Base-by-base conservation (phyloP, 2,888 invertebrate genomes). In the Cephus nigrinus region DNA sequence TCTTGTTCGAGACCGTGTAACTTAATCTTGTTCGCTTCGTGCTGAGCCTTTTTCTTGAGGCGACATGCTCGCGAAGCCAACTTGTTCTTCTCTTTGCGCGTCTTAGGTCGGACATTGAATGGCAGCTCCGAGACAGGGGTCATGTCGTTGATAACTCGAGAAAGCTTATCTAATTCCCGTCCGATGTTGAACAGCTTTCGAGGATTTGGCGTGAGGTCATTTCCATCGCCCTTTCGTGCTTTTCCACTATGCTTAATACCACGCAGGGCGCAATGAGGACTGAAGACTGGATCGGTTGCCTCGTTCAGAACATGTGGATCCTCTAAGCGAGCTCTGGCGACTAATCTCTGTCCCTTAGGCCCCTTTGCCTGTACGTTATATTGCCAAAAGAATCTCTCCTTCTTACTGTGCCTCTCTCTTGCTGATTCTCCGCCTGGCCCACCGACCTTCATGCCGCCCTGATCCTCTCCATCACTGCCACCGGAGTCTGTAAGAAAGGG, bases 321-420 rank as follows among this genome's bases (percentile, higher is more conserved):
- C 88, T 96, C 96, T 69, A 96, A 94, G 88, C 97, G 96, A 75
- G 96, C 95, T 91, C 97, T 96, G 86, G 97, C 93, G 74, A 97
- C 95, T 81, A 98, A 93, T 82, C 98, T 93, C 91, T 98, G 97
- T 71, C 98, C 98, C 92, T 99, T 98, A 9, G 99, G 98, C 1
- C 99, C 98, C 92, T 99, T 98, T 1, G 98, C 97, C 92, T 99
- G 99, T 0, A 98, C 98, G 93, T 99, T 99, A 92, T 99, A 99
- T 91, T 99, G 99, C 99, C 99, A 99, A 91, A 99, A 99, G 92
- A 94, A 98, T 80, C 96, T 94, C 88, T 98, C 97, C 85, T 95
- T 96, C 91, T 96, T 97, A 75, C 84, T 86, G n/a, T 87, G 88
- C 78, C 88, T 88, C 75, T 86, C 86, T 55, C 86, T 85, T 33